A percentile compares a stretch with the other conserved stretches of the same genome.
These are phyloP conservation scores for Glossosoma conforme DNA, from an alignment of 1,140 invertebrate species.

Conservation along the genomic window DNA sequence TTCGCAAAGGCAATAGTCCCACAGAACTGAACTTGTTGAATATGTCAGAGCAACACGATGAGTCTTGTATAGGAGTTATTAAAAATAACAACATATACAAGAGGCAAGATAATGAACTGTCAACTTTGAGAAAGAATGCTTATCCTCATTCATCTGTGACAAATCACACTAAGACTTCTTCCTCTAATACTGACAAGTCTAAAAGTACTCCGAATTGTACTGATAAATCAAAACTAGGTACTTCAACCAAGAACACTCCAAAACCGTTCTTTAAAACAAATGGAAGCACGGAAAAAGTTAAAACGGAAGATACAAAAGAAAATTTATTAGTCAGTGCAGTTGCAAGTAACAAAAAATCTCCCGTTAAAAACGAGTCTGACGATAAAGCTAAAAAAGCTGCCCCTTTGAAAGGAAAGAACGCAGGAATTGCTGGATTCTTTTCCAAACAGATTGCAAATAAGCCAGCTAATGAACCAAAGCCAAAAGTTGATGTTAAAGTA, in stretches of 20 bases:
- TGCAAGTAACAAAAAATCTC: neutral
- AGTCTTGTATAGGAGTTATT: constrained; percentile 9
- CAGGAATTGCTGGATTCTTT: constrained; percentile 17
- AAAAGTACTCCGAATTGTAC: too few relatives aligned
- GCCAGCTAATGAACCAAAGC: constrained; percentile 2
- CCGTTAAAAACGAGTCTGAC: neutral
- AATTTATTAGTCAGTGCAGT: neutral
- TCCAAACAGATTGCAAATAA: too few relatives aligned
- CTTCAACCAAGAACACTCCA: too few relatives aligned
- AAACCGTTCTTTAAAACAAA: too few relatives aligned
- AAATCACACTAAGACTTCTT: too few relatives aligned
- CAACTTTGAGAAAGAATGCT: constrained; percentile 1
- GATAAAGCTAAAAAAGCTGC: neutral
- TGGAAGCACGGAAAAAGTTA: constrained; percentile 5
- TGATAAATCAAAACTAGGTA: too few relatives aligned
- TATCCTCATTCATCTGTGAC: constrained; percentile 6
- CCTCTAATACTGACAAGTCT: too few relatives aligned
- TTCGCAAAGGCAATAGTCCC: constrained; percentile 2
- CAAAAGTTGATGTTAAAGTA: constrained; percentile 1
- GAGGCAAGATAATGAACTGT: constrained; percentile 5
- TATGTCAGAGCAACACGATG: constrained; percentile 12
- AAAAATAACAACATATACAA: constrained; percentile 2
- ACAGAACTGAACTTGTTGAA: constrained; percentile 6
- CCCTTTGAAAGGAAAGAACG: neutral
- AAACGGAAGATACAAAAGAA: constrained; percentile 12